Conservation (phyloP, 2,888 invertebrate genomes). For the Corbicula japonica region DNA sequence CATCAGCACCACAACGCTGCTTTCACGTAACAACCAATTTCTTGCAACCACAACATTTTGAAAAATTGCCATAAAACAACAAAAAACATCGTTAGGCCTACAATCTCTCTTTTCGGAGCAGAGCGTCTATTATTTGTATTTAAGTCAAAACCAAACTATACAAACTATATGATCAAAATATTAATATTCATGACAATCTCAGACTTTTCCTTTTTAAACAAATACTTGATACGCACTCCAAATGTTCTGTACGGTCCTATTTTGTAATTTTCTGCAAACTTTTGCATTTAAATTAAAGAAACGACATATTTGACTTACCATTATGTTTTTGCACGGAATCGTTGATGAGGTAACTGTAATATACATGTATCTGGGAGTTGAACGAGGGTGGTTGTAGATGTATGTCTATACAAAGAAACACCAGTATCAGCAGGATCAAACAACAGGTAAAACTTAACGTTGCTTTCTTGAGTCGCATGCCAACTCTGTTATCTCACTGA, state of each 20-base stretch:
- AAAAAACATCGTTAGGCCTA: too few relatives aligned
- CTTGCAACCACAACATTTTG: too few relatives aligned
- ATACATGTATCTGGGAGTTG: neutral
- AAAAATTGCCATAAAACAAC: too few relatives aligned
- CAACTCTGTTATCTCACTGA: too few relatives aligned
- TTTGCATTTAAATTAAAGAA: neutral
- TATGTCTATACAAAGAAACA: constrained; percentile 11
- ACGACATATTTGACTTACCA: neutral
- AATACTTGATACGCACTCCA: neutral
- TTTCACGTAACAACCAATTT: too few relatives aligned
- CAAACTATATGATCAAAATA: too few relatives aligned
- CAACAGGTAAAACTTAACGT: constrained; percentile 10
- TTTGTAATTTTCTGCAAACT: neutral
- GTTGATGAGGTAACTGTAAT: constrained; percentile 7
- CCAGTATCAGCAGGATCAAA: neutral
- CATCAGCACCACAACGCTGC: neutral
- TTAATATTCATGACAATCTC: too few relatives aligned
- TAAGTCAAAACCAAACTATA: too few relatives aligned
- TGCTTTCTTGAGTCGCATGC: constrained; percentile 8
- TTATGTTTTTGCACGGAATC: neutral
- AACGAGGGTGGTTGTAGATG: neutral
- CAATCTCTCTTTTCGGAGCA: too few relatives aligned
- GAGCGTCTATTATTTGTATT: too few relatives aligned
- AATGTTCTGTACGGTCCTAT: neutral
- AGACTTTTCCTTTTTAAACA: neutral